Percentiles rank a stretch among this genome's conserved stretches.
These are phyloP conservation scores for Sardina pilchardus DNA, from an alignment of 2,113 vertebrate genomes.

Conservation along the genomic window DNA sequence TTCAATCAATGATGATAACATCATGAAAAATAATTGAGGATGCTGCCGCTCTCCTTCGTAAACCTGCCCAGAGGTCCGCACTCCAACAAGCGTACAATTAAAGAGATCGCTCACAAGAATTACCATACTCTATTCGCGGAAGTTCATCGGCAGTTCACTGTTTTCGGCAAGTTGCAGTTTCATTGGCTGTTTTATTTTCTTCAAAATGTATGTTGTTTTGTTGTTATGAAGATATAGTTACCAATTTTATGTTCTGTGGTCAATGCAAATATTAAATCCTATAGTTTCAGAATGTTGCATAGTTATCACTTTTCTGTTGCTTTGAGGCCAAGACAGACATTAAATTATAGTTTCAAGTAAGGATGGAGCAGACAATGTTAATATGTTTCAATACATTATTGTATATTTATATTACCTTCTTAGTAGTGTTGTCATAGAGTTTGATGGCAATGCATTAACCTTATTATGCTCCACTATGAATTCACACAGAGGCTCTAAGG, in stretches of 20 bases:
- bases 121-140: neutral
- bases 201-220: neutral
- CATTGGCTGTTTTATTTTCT: neutral
- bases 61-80: neutral
- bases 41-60: neutral
- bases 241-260: neutral
- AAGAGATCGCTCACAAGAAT: neutral
- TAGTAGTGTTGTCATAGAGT: neutral
- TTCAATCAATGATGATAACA: neutral
- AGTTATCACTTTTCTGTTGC: too few species aligned
- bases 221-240: neutral
- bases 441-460: neutral
- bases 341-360: too few species aligned
- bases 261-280: neutral
- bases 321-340: neutral
- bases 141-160: neutral
- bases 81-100: neutral
- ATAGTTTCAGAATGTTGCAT: neutral
- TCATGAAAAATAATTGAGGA: neutral
- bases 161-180: neutral
- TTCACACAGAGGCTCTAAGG: neutral
- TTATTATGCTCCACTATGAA: neutral
- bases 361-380: neutral
- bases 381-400: neutral
- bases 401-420: neutral